Base-by-base conservation (phyloP, 1,140 invertebrate genomes). In the Macrocentrus cingulum region DNA sequence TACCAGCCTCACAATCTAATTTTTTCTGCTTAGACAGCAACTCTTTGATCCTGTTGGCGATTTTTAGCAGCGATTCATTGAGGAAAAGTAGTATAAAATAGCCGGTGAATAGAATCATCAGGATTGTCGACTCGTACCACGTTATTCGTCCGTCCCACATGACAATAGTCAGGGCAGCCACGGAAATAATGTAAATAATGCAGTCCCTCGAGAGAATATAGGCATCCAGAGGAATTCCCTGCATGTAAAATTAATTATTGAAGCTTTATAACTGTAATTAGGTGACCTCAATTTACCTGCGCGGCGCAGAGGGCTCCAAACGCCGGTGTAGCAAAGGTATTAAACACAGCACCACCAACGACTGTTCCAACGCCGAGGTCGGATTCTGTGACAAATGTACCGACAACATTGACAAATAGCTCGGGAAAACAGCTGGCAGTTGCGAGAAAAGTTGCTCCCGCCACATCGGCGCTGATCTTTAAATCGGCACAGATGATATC, bases 371-470 rank as follows among this genome's bases (percentile, higher is more conserved):
- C 83, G 0, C 91, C 91, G 65, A 92, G 85, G 62, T 92, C 89
- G 0, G 88, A 90, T 46, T 89, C 77, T 0, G 88, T 87, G 0
- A 92, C 75, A 57, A 91, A 88, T 0, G 91, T 91, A 2, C 91
- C 90, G 34, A 96, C 90, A 3, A 94, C 82, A 65, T 92, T 94
- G 15, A 92, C 92, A 70, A 95, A 95, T 22, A 97, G 84, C 77
- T 96, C 93, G 0, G 94, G 93, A 61, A 91, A 90, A 22, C 90
- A 93, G 7, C 92, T 94, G 1, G 92, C 93, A 0, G 91, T 90
- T 0, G 94, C 90, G 86, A 97, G 91, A 67, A 96, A 95, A 0
- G 93, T 97, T 0, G 93, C 93, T 0, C 92, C 93, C 0, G 91
- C 92, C 6, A 95, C 89, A 72, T 95, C 92, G 68, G 88, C 71